Evolutionary conservation across 2,888 invertebrate genomes (phyloP), one percentile per base, ranked within the genome.

Genomic region (Campoplex capitator): DNA sequence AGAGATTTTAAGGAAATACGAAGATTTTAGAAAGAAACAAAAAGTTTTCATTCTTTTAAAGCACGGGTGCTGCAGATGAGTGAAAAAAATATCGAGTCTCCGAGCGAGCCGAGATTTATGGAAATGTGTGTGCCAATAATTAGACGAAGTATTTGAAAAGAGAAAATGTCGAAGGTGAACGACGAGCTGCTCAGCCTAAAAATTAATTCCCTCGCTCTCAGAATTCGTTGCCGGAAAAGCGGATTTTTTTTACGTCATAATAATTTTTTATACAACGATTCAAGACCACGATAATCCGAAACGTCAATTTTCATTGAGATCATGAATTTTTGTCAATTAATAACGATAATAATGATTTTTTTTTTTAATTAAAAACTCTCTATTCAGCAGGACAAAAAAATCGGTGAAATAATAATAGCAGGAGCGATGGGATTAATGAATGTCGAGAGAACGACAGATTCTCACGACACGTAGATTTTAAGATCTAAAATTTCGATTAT

Each of bases 71-170:
- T 0, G 6, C 56, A 35, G 18, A 58, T 42, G 73, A 77, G 54
- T 42, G 48, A 51, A 71, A 42, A 79, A 35, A 58, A 0, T 42
- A 9, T 51, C 35, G 23, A 68, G 45, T n/a, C 23, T 42, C 16
- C 28, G 38, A 11, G 28, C 13, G 75, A 78, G 54, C 42, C 28
- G 79, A 80, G 51, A 86, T 45, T 51, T 4, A 42, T 35, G 45
- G 54, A 68, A 86, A 82, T 42, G 76, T 58, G 75, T 81, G 86
- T 87, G 86, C 84, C 84, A 87, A 86, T 86, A 68, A 65, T 51
- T 74, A 78, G 83, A 80, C n/a, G 51, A 71, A 79, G 75, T 86
- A 79, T 83, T 54, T n/a, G 16, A 28, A 65, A 54, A 18, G 38
- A 56, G 23, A 70, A 62, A 83, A 35, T 65, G 23, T 71, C 8